phyloP scores from a whole-genome alignment of 1,140 invertebrate genomes.

The Drosophila quadrilineata region DNA sequence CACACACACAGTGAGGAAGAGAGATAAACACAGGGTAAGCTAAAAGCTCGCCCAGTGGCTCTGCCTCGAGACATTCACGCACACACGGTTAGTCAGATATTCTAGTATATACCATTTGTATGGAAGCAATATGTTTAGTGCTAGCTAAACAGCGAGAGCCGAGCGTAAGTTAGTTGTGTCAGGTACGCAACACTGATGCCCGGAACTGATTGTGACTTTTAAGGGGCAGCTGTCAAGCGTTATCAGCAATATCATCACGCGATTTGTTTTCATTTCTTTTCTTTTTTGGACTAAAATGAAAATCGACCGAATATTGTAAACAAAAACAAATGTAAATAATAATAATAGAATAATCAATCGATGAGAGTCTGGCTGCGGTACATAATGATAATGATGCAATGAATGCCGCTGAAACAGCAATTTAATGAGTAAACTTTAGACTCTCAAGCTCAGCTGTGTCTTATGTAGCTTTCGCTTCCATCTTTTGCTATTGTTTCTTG shows the following conservation, averaged over 20 bases:
- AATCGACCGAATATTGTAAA: no score
- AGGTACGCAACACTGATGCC: slow-evolving; percentile 22
- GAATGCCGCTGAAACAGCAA: background rate
- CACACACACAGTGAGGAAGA: background rate
- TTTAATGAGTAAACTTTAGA: slow-evolving; percentile 8
- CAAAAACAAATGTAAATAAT: no score
- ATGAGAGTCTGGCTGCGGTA: no score
- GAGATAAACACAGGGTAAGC: no score
- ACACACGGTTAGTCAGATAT: background rate
- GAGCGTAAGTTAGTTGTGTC: background rate
- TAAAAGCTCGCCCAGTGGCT: slow-evolving; percentile 30
- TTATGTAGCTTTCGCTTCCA: no score
- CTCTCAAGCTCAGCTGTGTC: background rate
- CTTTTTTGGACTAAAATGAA: no score
- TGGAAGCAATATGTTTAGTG: slow-evolving; percentile 3
- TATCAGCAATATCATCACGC: slow-evolving; percentile 8
- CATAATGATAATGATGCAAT: slow-evolving; percentile 17
- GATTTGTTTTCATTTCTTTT: background rate
- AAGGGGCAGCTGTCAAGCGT: background rate
- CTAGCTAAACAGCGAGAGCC: background rate
- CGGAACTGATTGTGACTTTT: slow-evolving; percentile 10
- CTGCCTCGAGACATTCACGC: slow-evolving; percentile 1
- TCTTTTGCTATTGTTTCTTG: no score
- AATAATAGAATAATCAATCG: no score
- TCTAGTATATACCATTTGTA: background rate